Base-by-base conservation (phyloP, 2,797 vertebrate genomes). In the Pangasius macronema region DNA sequence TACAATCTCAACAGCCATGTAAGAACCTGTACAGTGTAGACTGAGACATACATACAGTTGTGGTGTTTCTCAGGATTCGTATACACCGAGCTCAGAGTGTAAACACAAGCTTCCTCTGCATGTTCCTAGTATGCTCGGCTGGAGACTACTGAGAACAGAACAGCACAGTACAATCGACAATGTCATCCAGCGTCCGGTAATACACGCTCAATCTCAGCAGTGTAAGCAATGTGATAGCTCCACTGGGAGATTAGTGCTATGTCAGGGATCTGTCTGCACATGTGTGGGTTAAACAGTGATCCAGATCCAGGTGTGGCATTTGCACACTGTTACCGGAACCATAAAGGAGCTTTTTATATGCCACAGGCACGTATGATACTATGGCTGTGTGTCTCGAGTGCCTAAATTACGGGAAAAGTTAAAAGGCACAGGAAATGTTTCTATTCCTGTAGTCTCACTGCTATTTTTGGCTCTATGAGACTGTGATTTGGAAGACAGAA, bases 401-500 rank as follows among this genome's bases (percentile, higher is more conserved):
- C 22, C 85, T 86, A 88, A 86, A 36, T 91, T 91, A 89, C 90
- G 82, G 90, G 90, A 91, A 80, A 82, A 86, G 82, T 11, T 22
- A 86, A 84, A 83, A 72, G 49, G 61, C 49, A 83, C 84, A 87
- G 87, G 89, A 89, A 91, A 83, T 87, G 72, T 85, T 86, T 80
- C 89, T 89, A 88, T 91, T 90, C 84, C 85, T 88, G 90, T 85
- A 89, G 27, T 59, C 65, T 55, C 30, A 33, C 5, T 80, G 84
- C 89, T 87, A 79, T 86, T 87, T 89, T 63, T 86, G 77, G 84
- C 46, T 36, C 18, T 39, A 51, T 82, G 13, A 68, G 13, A 33
- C 82, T 76, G 46, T 85, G 67, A 39, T 83, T 82, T 86, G 85
- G 68, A 88, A 77, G 49, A 63, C 5, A 49, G 79, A 63, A 57